Evolutionary conservation across 2,797 vertebrate species (phyloP), one percentile per base, ranked within the genome.

Genomic region (Eospalax fontanierii): DNA sequence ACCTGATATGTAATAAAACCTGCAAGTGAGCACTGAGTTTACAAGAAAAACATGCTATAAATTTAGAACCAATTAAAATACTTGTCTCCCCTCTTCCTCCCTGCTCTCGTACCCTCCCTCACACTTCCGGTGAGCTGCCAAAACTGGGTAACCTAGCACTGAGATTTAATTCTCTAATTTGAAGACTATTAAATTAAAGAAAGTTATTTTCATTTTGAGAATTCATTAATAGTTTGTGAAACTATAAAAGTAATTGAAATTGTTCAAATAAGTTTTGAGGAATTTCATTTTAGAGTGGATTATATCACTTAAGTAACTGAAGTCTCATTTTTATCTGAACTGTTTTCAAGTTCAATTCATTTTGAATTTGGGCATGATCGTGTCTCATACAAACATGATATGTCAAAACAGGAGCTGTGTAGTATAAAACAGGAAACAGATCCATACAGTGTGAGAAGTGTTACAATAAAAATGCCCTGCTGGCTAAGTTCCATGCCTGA

Each of bases 1-100:
- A n/a, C 46, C 71, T 50, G 57, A 30, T 59, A 24, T 83, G 50
- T 54, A 86, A 85, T 76, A 90, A 75, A 95, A 94, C n/a, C 83
- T 90, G 4, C 68, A 94, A 80, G 30, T 88, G 76, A 66, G 59
- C n/a, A 85, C 46, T 57, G 65, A 40, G 68, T 85, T 93, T 78
- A 93, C 70, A 73, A 76, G 84, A 70, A 50, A 68, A 50, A 71
- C 33, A 54, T 38, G 6, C 75, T 84, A 94, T 84, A 84, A 75
- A 95, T 90, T 90, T 4, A 4, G 15, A 76, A 54, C 66, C 35
- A 90, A 87, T 93, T 89, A 70, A 74, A 93, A 83, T 24, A 3
- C 14, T 74, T 84, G 70, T 21, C 84, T 24, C 28, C 35, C 61
- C 21, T 59, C 15, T 30, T 76, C 7, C 18, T 61, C 30, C 18